phyloP scores from a whole-genome alignment of 2,888 invertebrate genomes.

The Petrolisthes cinctipes region DNA sequence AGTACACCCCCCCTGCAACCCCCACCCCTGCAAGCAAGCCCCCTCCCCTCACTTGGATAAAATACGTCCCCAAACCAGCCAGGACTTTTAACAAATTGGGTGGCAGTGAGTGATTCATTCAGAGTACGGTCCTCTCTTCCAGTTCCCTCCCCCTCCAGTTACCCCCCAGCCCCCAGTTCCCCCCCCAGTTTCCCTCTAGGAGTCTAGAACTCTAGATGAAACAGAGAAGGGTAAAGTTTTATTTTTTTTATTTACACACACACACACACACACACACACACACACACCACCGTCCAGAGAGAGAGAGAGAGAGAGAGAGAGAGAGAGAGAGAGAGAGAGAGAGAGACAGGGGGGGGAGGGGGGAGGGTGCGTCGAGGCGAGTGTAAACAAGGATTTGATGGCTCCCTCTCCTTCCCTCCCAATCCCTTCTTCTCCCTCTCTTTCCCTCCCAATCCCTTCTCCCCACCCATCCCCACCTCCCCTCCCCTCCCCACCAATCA shows the following conservation, averaged over 20 bases:
- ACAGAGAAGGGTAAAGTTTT: too few species aligned
- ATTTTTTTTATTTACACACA: not conserved
- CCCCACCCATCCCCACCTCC: not conserved
- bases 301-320: conserved; percentile 9
- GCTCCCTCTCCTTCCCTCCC: conserved; percentile 14
- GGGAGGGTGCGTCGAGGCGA: not conserved
- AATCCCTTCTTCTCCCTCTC: not conserved
- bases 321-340: not conserved
- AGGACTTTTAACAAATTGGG: too few species aligned
- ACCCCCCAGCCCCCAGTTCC: too few species aligned
- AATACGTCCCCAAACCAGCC: too few species aligned
- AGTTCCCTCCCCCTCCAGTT: too few species aligned
- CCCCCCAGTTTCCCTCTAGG: too few species aligned
- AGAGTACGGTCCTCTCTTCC: too few species aligned
- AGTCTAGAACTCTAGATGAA: too few species aligned
- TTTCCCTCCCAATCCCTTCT: not conserved
- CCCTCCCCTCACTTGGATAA: too few species aligned
- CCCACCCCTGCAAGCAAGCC: too few species aligned
- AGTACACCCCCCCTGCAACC: too few species aligned
- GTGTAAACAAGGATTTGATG: not conserved
- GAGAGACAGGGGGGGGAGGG: not conserved
- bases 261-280: not conserved
- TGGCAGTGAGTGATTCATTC: too few species aligned
- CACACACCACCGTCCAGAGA: not conserved
- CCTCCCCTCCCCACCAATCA: not conserved